These are phyloP conservation scores for Xestia xanthographa DNA, from an alignment of 2,888 invertebrate genomes.

Conservation along the genomic window DNA sequence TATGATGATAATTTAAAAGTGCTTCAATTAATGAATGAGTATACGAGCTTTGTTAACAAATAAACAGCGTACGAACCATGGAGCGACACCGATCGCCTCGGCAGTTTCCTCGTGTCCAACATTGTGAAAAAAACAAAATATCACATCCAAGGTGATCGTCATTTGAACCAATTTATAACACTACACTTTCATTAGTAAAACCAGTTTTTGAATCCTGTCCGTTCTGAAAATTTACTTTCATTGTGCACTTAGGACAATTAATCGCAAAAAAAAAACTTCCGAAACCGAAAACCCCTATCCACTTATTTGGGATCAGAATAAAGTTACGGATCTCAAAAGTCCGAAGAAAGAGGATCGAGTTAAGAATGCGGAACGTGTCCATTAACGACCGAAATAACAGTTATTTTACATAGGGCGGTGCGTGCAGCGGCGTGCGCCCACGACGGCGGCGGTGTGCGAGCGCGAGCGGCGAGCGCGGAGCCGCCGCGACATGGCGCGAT, in stretches of 20 bases:
- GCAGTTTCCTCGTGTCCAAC: conserved; percentile 86
- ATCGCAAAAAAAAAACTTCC: conserved; percentile 75
- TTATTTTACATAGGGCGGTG: conserved; percentile 88
- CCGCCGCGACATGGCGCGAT: conserved; percentile 90
- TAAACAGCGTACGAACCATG: conserved; percentile 81
- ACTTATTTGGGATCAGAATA: conserved; percentile 74
- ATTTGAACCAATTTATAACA: conserved; percentile 84
- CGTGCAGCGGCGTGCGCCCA: conserved; percentile 80
- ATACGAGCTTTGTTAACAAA: conserved; percentile 52
- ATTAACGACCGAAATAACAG: conserved; percentile 89
- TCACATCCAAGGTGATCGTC: conserved; percentile 77
- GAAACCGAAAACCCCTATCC: conserved; percentile 74
- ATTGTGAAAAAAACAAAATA: conserved; percentile 78
- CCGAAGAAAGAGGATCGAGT: conserved; percentile 79
- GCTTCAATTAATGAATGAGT: background rate
- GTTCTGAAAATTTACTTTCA: conserved; percentile 85
- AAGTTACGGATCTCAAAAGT: conserved; percentile 71
- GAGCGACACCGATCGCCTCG: conserved; percentile 86
- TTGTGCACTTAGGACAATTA: conserved; percentile 76
- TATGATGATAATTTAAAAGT: background rate
- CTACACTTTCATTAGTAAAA: conserved; percentile 85
- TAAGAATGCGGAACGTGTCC: conserved; percentile 88
- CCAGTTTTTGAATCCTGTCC: conserved; percentile 82
- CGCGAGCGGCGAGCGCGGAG: conserved; percentile 85
- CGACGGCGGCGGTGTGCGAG: conserved; percentile 78